phyloP scores from a whole-genome alignment of 1,140 invertebrate species.

The Orchestia grillus region DNA sequence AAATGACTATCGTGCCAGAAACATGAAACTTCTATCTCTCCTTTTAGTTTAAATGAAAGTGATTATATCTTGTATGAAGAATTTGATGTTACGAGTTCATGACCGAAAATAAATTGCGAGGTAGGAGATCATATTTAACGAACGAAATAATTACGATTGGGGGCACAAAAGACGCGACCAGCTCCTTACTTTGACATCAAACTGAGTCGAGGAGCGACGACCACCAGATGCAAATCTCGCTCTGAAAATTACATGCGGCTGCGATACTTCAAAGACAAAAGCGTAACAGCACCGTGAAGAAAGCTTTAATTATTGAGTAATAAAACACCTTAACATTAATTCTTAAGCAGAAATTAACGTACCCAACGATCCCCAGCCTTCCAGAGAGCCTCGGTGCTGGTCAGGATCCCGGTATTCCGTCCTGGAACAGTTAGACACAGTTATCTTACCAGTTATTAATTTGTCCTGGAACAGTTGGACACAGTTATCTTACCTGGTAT shows the following conservation, averaged over 20 bases:
- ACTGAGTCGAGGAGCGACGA: neutral
- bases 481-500: no score
- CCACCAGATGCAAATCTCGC: no score
- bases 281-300: neutral
- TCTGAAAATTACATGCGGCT: neutral
- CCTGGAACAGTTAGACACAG: neutral
- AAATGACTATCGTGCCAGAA: no score
- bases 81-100: no score
- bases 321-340: neutral
- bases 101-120: no score
- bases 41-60: no score
- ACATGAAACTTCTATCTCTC: no score
- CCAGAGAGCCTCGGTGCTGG: conserved; percentile 29
- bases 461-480: no score
- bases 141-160: no score
- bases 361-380: conserved; percentile 33
- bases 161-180: neutral
- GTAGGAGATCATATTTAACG: no score
- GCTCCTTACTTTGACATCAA: neutral
- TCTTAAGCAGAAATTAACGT: neutral
- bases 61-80: no score
- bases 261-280: neutral
- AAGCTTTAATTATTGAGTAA: neutral
- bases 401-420: neutral
- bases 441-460: no score